phyloP scores from a whole-genome alignment of 2,113 vertebrate species.

The Odocoileus hemionus region DNA sequence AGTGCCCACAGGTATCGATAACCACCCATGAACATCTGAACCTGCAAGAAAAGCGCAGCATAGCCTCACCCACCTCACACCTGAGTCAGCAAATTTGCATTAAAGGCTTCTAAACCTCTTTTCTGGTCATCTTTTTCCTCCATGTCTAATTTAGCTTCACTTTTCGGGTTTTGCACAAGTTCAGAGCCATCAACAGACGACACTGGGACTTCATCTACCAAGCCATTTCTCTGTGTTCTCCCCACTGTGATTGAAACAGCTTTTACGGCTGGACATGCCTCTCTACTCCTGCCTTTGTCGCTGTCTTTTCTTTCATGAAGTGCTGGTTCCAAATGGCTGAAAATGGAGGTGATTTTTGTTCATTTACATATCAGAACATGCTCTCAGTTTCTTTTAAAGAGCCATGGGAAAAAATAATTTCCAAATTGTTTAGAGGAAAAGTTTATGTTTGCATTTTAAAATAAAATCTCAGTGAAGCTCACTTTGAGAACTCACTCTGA shows the following conservation, averaged over 20 bases:
- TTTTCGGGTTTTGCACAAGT: background rate
- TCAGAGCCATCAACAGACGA: background rate
- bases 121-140: background rate
- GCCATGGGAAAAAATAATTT: background rate
- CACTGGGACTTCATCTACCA: background rate
- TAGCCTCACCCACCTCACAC: no score
- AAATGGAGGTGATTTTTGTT: background rate
- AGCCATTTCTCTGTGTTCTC: no score
- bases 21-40: background rate
- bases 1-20: background rate
- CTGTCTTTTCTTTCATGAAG: background rate
- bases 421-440: background rate
- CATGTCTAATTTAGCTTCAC: background rate
- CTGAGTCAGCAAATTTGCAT: background rate
- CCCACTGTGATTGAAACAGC: background rate
- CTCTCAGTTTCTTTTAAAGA: background rate
- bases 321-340: background rate
- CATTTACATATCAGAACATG: background rate
- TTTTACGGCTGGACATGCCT: no score
- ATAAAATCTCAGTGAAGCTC: background rate
- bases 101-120: background rate
- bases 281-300: background rate
- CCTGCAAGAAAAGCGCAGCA: rapidly evolving
- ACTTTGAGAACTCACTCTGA: background rate
- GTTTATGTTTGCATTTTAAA: background rate